Evolutionary conservation across 2,888 invertebrate genomes (phyloP), one percentile per base, ranked within the genome.

Genomic region (Drosophila koepferae): DNA sequence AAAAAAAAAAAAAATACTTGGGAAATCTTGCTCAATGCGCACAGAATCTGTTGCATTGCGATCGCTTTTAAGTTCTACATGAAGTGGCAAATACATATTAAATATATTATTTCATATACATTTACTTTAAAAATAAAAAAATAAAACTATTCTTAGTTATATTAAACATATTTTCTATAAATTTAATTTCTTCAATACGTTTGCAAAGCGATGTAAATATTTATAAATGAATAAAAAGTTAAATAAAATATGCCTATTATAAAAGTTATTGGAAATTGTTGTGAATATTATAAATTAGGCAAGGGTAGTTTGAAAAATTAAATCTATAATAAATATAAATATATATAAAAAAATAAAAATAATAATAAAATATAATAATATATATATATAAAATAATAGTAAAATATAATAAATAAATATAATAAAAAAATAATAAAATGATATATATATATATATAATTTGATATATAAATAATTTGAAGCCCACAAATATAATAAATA

Each of bases 121-220:
- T 20, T 20, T 34, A 44, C 5, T n/a, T 10, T 31, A 23, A 48
- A 8, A 3, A 36, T 14, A 46, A 36, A 46, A 8, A 3, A 36
- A 36, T 18, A 59, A 36, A 36, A 44, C 43, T 72, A 72, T 53
- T 62, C 67, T 64, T 74, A 77, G 43, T 48, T 49, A 38, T 48
- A 58, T 58, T 38, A 51, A 66, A 18, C 40, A 60, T 43, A 58
- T 41, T 68, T 63, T 41, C 34, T 48, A 58, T 53, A n/a, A 55
- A 63, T 5, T 59, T 43, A 59, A 65, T 67, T 70, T 20, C 23
- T 56, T 54, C 60, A 53, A 56, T 49, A 53, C 72, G 73, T 76
- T 82, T 75, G 64, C 74, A 77, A 80, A 77, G 81, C 78, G 63
- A 74, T 80, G 75, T 81, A 77, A 71, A 59, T 59, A 60, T 63